These are phyloP conservation scores for Crotalus tigris DNA, from an alignment of 2,113 vertebrate species.

Conservation along the genomic window DNA sequence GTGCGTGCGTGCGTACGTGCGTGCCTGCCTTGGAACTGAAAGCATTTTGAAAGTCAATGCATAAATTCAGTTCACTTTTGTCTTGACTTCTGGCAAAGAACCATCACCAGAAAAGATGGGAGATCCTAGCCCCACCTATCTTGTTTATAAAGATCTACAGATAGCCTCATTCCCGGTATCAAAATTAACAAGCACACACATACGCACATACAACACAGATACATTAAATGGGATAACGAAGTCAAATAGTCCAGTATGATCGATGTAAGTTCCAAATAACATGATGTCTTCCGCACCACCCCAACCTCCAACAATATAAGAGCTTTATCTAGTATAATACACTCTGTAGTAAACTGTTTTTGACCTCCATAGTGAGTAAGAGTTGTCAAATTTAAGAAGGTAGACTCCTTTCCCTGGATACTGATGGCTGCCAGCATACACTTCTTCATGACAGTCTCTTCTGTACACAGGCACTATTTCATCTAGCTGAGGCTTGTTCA, in stretches of 20 bases:
- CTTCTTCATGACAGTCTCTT: conserved; percentile 98
- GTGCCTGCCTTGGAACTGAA: not conserved
- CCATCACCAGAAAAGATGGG: conserved; percentile 44
- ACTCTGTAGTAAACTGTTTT: conserved; percentile 99
- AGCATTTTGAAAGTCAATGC: conserved; percentile 52
- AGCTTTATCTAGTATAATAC: conserved; percentile 98
- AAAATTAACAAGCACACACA: conserved; percentile 62
- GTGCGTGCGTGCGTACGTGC: not conserved
- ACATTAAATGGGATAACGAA: conserved; percentile 58
- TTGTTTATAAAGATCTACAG: conserved; percentile 58
- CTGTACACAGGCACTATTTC: conserved; percentile 99
- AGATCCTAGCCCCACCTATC: conserved; percentile 59
- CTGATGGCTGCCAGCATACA: conserved; percentile 98
- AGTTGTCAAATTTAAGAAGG: conserved; percentile 99
- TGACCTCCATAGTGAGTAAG: conserved; percentile 97
- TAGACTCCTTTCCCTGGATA: conserved; percentile 97
- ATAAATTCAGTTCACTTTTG: conserved; percentile 42
- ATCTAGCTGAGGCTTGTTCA: conserved; percentile 91
- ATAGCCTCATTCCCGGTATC: conserved; percentile 61
- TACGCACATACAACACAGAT: conserved; percentile 55
- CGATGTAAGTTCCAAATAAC: conserved; percentile 68
- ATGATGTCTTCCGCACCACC: conserved; percentile 67
- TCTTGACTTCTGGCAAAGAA: conserved; percentile 46
- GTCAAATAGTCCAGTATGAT: conserved; percentile 65
- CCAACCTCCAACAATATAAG: conserved; percentile 67